phyloP scores from a whole-genome alignment of 2,888 invertebrate species.

The Plebejus anna region DNA sequence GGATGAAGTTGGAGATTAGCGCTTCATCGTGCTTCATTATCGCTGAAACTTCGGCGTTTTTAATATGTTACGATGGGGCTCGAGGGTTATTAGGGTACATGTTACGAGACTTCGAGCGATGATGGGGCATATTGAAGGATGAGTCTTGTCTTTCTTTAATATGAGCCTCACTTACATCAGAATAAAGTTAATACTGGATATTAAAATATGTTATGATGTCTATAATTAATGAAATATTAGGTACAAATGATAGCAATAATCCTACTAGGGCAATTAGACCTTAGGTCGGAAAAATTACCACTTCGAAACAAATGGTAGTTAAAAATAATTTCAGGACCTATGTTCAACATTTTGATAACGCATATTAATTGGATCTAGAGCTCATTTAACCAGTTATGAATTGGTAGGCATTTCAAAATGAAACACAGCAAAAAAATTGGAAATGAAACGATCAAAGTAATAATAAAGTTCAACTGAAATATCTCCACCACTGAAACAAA shows the following conservation, averaged over 20 bases:
- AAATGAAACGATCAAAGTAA: not conserved
- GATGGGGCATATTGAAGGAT: not conserved
- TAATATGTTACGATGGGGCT: constrained; percentile 11
- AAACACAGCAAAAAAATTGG: no score
- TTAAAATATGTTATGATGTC: no score
- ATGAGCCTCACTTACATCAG: no score
- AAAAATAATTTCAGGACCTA: no score
- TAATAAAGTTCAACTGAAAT: not conserved
- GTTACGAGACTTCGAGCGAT: not conserved
- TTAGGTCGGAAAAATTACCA: no score
- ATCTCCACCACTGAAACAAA: not conserved
- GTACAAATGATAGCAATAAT: not conserved
- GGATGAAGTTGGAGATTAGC: not conserved
- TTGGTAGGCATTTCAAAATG: no score
- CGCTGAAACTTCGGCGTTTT: not conserved
- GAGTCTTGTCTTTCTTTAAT: not conserved
- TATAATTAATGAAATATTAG: not conserved
- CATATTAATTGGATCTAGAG: no score
- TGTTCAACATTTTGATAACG: no score
- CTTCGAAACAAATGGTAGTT: no score
- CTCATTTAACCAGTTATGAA: no score
- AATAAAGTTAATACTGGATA: no score
- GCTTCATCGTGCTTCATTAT: constrained; percentile 14
- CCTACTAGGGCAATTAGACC: no score
- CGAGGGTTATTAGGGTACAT: not conserved